Evolutionary conservation across 2,888 invertebrate genomes (phyloP).

Genomic region (Mesopsocus fuscifrons): DNA sequence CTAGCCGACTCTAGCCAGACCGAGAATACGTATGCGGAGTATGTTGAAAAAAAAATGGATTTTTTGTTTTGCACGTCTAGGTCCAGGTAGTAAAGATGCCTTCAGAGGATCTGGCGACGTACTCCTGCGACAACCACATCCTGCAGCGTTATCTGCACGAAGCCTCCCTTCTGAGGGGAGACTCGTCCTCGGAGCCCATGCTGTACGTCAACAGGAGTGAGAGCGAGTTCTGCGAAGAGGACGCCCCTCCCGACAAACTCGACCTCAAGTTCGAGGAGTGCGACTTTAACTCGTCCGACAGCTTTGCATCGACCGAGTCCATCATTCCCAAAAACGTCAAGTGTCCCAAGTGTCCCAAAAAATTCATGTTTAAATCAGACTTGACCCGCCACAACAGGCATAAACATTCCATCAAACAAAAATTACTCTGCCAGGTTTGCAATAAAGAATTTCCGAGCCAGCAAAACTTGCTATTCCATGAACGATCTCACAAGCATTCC

Average conservation of each 20-base stretch:
- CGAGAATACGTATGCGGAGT: no score
- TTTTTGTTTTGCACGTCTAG: no score
- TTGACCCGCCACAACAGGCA: background rate
- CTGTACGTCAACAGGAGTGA: no score
- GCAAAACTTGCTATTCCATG: slow-evolving; percentile 7
- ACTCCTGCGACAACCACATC: background rate
- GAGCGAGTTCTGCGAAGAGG: background rate
- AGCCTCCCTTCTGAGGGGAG: background rate
- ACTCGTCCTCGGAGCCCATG: background rate
- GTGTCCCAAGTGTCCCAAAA: slow-evolving; percentile 5
- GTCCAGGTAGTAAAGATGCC: background rate
- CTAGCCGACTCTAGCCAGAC: no score
- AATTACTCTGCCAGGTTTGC: slow-evolving; percentile 3
- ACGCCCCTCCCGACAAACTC: background rate
- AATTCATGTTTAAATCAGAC: slow-evolving; percentile 8
- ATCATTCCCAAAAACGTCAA: slow-evolving; percentile 5
- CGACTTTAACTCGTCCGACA: slow-evolving; percentile 7
- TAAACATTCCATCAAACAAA: slow-evolving; percentile 6
- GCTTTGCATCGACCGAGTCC: slow-evolving; percentile 5
- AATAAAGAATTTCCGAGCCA: slow-evolving; percentile 6
- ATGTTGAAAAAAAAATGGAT: no score
- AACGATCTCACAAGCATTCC: slow-evolving; percentile 3
- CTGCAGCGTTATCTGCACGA: slow-evolving; percentile 3
- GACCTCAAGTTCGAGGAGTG: background rate
- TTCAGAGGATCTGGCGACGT: background rate